Base-by-base conservation (phyloP, 1,140 invertebrate genomes). In the Drosophila littoralis region DNA sequence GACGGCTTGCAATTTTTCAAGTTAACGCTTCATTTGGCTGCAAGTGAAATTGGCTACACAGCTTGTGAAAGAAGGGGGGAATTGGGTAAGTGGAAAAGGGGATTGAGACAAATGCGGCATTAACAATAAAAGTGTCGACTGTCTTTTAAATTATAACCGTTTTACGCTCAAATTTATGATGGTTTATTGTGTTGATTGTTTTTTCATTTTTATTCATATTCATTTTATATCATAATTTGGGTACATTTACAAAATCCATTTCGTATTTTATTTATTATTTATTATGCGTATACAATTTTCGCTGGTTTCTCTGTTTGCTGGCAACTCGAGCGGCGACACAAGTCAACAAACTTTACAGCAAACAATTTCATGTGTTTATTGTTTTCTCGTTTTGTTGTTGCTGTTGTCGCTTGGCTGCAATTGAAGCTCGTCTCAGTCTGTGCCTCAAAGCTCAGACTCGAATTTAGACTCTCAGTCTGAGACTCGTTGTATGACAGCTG, bases 11-110 rank as follows among this genome's bases (percentile, higher is more conserved):
- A 88, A 83, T 89, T 86, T 79, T 64, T 57, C 40, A 67, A 79
- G 64, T 77, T 88, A 86, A 86, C 83, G 83, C 83, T 82, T 86
- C 83, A 86, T 86, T 86, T 86, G 83, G 79, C 59, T 75, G 54
- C 67, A 72, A 81, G 82, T 82, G 81, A 81, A 86, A 80, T 84
- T 80, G 58, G 73, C 73, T 48, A 17, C n/a, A 43, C 48, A 15
- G 51, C 43, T 32, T 36, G n/a, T 6, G 13, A 15, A 32, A 46
- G 43, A 3, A 12, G 15, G 17, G 28, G 40, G 45, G 10, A 7
- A 32, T 36, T 36, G 35, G 4, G 4, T 36, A 36, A 36, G 9
- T 36, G 35, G 6, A 5, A 42, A 7, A n/a, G 40, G 7, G 40
- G n/a, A 28, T 28, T 28, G 45, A 42, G 40, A 65, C 40, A 36